Conservation (phyloP, 2,888 invertebrate species). For the Rambutsinella grinnellia region DNA sequence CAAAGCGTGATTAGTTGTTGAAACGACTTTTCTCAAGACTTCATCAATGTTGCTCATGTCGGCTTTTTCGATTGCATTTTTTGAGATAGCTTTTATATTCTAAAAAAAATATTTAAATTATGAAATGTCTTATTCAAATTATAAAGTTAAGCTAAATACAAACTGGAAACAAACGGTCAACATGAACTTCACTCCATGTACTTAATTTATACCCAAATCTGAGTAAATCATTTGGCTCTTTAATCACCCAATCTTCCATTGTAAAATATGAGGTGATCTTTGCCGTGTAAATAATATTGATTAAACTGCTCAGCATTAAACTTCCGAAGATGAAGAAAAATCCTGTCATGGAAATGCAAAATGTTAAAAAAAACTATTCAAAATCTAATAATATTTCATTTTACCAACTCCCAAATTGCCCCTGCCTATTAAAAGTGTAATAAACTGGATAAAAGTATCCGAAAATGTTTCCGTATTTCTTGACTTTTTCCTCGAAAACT, state of each 20-base stretch:
- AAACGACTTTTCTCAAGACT: not conserved
- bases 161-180: slow-evolving; percentile 21
- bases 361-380: not conserved
- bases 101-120: slow-evolving; percentile 2
- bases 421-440: slow-evolving; percentile 1
- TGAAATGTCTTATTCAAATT: too few relatives aligned
- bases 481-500: not conserved
- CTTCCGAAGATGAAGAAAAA: not conserved
- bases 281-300: slow-evolving; percentile 11
- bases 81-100: not conserved
- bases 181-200: slow-evolving; percentile 15
- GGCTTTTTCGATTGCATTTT: not conserved
- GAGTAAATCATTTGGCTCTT: slow-evolving; percentile 14
- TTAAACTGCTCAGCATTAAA: not conserved
- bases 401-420: not conserved
- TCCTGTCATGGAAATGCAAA: not conserved
- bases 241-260: not conserved
- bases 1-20: slow-evolving; percentile 1
- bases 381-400: not conserved
- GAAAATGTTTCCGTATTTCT: too few relatives aligned
- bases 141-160: not conserved
- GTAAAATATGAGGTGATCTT: slow-evolving; percentile 19
- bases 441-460: not conserved
- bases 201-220: slow-evolving; percentile 5
- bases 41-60: slow-evolving; percentile 3